Evolutionary conservation across 2,113 vertebrate species (phyloP), one percentile per base, ranked within the genome.

Genomic region (Daphoenositta chrysoptera): DNA sequence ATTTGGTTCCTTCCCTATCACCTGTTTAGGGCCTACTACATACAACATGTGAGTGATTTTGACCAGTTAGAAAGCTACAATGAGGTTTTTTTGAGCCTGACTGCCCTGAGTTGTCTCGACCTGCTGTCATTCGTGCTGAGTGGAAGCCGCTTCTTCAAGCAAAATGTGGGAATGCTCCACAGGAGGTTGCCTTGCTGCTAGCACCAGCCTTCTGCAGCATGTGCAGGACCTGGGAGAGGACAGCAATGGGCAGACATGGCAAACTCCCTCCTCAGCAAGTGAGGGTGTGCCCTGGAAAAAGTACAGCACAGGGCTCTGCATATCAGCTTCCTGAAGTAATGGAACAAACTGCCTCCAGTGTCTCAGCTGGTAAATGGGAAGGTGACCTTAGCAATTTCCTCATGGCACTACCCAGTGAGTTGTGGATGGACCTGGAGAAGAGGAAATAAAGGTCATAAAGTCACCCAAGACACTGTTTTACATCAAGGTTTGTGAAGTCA

Each of bases 1-100:
- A 66, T 97, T 68, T 99, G 98, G 87, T 98, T 99, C 71, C 96
- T 99, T 51, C 99, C 99, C 20, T 99, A 99, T 90, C 98, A 99
- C 42, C 53, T 98, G 40, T 99, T 99, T 20, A 97, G 99, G 28
- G 72, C 98, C 30, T 96, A 98, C 78, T 99, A 99, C 78, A 39
- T 98, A 65, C 26, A 98, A 11, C 31, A 64, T 0, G 2, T 94
- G 8, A 1, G 10, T 3, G 1, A 42, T 5, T 4, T 63, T 39
- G 2, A 1, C 3, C 18, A 90, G 10, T 22, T 96, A 20, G 71
- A 88, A 45, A 93, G 79, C 61, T 98, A 97, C 47, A 99, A 99
- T 28, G 99, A 99, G 82, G 96, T 99, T 40, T 98, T 99, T 83
- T 72, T 99, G 90, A 98, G 98, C 60, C 45, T 99, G 75, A 99